Conservation (phyloP, 2,888 invertebrate genomes). For the Helobdella robusta region DNA sequence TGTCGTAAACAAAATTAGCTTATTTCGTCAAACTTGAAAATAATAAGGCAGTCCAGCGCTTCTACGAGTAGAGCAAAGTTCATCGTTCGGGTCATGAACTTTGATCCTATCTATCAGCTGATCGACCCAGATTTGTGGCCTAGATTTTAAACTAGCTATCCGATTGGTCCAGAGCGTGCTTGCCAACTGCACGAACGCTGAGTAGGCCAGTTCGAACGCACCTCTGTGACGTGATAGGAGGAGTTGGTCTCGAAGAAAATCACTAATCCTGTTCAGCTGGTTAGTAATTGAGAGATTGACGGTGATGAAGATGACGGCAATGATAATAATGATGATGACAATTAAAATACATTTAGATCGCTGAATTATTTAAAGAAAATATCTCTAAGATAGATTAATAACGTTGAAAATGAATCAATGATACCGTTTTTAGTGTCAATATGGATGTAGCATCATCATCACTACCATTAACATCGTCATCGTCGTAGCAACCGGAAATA, state of each 20-base stretch:
- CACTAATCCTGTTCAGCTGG: slow-evolving; percentile 41
- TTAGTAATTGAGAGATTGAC: too few species aligned
- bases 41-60: slow-evolving; percentile 90
- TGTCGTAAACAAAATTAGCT: too few species aligned
- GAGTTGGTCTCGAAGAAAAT: slow-evolving; percentile 47
- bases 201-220: slow-evolving; percentile 90
- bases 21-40: slow-evolving; percentile 60
- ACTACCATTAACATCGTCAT: not conserved
- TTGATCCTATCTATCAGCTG: slow-evolving; percentile 46
- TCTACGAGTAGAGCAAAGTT: slow-evolving; percentile 69
- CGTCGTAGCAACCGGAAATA: slow-evolving; percentile 20
- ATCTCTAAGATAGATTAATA: not conserved
- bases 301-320: too few species aligned
- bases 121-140: slow-evolving; percentile 47
- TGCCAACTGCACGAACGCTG: slow-evolving; percentile 72
- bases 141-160: slow-evolving; percentile 32
- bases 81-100: slow-evolving; percentile 38
- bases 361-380: not conserved
- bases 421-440: not conserved
- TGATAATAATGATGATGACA: too few species aligned
- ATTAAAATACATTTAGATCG: not conserved
- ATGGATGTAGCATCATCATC: not conserved
- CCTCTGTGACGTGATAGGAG: slow-evolving; percentile 76
- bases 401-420: too few species aligned
- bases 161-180: slow-evolving; percentile 58